Evolutionary conservation across 2,888 invertebrate species (phyloP), one percentile per base, ranked within the genome.

Genomic region (Xestia rhomboidea): DNA sequence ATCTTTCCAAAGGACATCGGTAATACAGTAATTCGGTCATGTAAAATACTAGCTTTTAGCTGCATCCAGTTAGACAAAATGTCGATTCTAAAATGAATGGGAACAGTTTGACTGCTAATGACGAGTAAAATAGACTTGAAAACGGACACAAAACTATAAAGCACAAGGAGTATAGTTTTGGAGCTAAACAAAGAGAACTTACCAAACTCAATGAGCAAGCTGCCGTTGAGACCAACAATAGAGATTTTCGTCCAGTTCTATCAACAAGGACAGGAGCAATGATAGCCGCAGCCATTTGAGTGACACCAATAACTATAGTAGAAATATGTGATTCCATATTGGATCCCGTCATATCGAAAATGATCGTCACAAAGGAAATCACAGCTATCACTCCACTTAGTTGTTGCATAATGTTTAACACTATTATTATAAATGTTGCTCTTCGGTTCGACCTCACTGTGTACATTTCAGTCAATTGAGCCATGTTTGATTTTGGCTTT

Each of bases 211-310:
- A 66, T 73, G 83, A 86, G 68, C 93, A 93, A 1, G 84, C 71
- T 5, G 86, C 88, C 0, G 92, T 92, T 0, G 94, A 94, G 0
- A 86, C n/a, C 18, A 93, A 69, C n/a, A 95, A 54, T 6, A 95
- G 77, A 3, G 79, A 71, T 70, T 85, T 92, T 46, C 94, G 90
- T 49, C 94, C 94, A 85, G 85, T 77, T 81, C 89, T 90, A 49
- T 94, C 94, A 0, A 94, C 90, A 62, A 93, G 90, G 5, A 93
- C 70, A 0, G 94, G 93, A 0, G 93, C 88, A 2, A 94, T 79
- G 5, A 57, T 79, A 51, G 93, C 92, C 0, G 93, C 90, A 0
- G 82, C 41, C 0, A 94, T 46, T 73, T 93, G 92, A 0, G 92
- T 92, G 0, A 91, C 49, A 24, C 92, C 93, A 38, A 94, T 90